Evolutionary conservation across 2,797 vertebrate genomes (phyloP).

Genomic region (Xenops minutus): DNA sequence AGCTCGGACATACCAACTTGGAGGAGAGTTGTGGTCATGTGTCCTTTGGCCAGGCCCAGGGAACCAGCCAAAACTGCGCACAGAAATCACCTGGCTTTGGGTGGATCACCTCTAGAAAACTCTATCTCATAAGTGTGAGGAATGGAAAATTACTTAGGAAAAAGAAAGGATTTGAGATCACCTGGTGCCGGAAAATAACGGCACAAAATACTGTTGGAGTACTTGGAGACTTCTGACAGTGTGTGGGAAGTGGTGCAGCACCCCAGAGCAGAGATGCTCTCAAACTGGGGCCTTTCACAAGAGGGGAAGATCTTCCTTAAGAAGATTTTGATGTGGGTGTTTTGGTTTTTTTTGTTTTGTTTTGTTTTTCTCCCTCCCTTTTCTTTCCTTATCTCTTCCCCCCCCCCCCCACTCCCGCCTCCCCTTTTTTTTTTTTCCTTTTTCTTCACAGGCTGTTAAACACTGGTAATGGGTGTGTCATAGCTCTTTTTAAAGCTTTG

Average conservation of each 20-base stretch:
- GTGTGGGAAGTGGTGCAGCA: neutral
- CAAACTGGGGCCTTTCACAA: neutral
- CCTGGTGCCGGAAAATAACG: neutral
- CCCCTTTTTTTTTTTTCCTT: too few relatives aligned
- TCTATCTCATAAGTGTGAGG: neutral
- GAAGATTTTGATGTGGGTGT: neutral
- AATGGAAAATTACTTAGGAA: neutral
- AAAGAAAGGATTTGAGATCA: neutral
- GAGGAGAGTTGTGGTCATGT: neutral
- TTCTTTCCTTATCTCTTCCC: too few relatives aligned
- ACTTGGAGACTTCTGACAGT: neutral
- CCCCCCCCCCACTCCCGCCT: too few relatives aligned
- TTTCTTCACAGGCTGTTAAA: neutral
- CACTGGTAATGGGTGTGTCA: neutral
- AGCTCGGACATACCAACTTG: fast-evolving
- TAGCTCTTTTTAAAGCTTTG: neutral
- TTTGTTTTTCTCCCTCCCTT: too few relatives aligned
- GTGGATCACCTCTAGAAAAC: neutral
- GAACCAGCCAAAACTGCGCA: fast-evolving
- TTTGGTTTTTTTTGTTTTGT: neutral
- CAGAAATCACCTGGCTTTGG: neutral
- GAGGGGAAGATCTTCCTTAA: neutral
- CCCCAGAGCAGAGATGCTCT: neutral
- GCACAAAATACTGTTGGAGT: neutral
- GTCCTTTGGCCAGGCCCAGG: too few relatives aligned